phyloP scores from a whole-genome alignment of 2,113 vertebrate species.

The Cariama cristata region DNA sequence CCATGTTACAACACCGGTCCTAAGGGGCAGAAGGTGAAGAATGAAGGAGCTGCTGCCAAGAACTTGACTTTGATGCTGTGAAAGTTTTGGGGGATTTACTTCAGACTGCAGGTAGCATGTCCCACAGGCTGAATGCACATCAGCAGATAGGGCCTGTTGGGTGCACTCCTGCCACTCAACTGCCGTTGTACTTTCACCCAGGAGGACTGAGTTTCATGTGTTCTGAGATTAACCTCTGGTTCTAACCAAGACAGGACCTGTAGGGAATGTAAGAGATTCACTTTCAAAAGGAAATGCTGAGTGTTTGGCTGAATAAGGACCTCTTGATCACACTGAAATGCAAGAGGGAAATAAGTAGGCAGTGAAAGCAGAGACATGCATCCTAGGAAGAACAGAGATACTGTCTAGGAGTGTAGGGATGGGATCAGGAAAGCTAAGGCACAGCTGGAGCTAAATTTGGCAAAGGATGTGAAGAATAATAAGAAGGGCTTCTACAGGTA shows the following conservation, averaged over 20 bases:
- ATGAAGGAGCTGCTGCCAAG: neutral
- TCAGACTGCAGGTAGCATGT: neutral
- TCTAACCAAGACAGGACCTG: neutral
- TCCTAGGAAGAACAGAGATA: neutral
- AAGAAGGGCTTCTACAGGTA: neutral
- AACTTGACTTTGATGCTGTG: neutral
- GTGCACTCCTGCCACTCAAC: neutral
- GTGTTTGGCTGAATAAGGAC: neutral
- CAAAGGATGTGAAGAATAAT: neutral
- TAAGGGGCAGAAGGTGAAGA: neutral
- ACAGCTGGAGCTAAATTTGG: neutral
- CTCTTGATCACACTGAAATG: neutral
- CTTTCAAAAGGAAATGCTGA: neutral
- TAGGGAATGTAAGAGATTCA: neutral
- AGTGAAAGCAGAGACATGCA: neutral
- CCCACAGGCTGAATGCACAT: neutral
- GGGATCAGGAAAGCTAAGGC: neutral
- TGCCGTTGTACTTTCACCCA: neutral
- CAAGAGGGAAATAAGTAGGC: neutral
- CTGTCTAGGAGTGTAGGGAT: neutral
- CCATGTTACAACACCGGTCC: accelerated
- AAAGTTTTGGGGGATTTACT: neutral
- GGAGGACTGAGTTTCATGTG: neutral
- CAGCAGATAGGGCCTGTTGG: neutral
- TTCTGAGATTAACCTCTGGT: neutral